phyloP scores from a whole-genome alignment of 1,140 invertebrate genomes.

The Papilio machaon region DNA sequence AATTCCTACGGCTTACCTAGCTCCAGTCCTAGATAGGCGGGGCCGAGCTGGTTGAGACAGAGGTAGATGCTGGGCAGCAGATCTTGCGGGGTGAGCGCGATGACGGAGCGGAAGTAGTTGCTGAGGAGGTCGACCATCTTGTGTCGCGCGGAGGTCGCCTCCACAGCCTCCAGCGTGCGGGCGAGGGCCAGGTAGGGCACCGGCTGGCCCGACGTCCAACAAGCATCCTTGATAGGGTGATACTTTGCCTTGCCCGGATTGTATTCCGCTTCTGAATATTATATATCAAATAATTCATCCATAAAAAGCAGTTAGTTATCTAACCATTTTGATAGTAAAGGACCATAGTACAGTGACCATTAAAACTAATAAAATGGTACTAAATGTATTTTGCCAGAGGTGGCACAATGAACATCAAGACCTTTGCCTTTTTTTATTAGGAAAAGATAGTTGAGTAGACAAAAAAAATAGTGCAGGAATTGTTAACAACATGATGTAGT shows the following conservation, averaged over 20 bases:
- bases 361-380: too few relatives aligned
- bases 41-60: slow-evolving; percentile 97
- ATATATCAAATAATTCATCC: too few relatives aligned
- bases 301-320: too few relatives aligned
- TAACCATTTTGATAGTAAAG: too few relatives aligned
- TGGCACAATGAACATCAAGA: too few relatives aligned
- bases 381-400: too few relatives aligned
- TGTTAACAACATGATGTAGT: too few relatives aligned
- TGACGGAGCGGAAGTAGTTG: slow-evolving; percentile 97
- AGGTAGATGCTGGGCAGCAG: slow-evolving; percentile 95
- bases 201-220: slow-evolving; percentile 90
- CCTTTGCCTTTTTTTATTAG: too few relatives aligned
- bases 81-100: slow-evolving; percentile 93
- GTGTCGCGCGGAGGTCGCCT: slow-evolving; percentile 93
- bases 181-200: slow-evolving; percentile 97
- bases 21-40: slow-evolving; percentile 92
- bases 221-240: slow-evolving; percentile 95
- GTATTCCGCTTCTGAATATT: slow-evolving; percentile 83
- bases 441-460: too few relatives aligned
- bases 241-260: slow-evolving; percentile 91
- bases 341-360: too few relatives aligned
- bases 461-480: too few relatives aligned
- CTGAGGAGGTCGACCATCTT: slow-evolving; percentile 97
- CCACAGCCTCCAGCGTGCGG: slow-evolving; percentile 95
- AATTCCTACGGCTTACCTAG: slow-evolving; percentile 55